These are phyloP conservation scores for Lophius piscatorius DNA, from an alignment of 2,113 vertebrate species.

Conservation along the genomic window DNA sequence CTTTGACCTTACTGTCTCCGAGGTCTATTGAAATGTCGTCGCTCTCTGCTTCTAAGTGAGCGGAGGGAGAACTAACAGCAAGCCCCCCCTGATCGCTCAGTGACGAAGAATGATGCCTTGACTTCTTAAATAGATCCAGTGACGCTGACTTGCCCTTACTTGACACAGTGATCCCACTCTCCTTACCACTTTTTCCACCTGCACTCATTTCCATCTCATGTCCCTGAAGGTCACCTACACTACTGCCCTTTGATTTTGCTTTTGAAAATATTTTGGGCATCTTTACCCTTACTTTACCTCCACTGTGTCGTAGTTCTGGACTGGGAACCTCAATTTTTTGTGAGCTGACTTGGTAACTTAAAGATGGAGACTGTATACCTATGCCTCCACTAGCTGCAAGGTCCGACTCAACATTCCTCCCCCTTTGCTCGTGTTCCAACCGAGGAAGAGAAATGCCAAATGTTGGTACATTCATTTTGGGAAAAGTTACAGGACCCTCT, in stretches of 20 bases:
- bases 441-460: constrained; percentile 82
- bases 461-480: constrained; percentile 86
- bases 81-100: constrained; percentile 85
- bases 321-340: constrained; percentile 77
- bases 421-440: constrained; percentile 67
- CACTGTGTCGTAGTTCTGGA: constrained; percentile 76
- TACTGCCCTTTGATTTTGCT: constrained; percentile 83
- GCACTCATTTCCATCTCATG: constrained; percentile 71
- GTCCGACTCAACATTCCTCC: constrained; percentile 62
- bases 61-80: constrained; percentile 77
- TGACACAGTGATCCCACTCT: constrained; percentile 66
- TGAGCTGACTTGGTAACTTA: constrained; percentile 48
- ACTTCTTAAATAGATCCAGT: constrained; percentile 88
- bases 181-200: constrained; percentile 80
- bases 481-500: constrained; percentile 75
- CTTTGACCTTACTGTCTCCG: constrained; percentile 76
- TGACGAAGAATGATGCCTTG: constrained; percentile 86
- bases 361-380: constrained; percentile 52
- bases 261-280: constrained; percentile 93
- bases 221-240: constrained; percentile 68
- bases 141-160: constrained; percentile 85
- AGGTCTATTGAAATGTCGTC: constrained; percentile 80
- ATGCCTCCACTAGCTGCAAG: constrained; percentile 47
- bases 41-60: constrained; percentile 80
- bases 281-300: constrained; percentile 87